Evolutionary conservation across 2,797 vertebrate genomes (phyloP), one percentile per base, ranked within the genome.

Genomic region (Astyanax mexicanus): DNA sequence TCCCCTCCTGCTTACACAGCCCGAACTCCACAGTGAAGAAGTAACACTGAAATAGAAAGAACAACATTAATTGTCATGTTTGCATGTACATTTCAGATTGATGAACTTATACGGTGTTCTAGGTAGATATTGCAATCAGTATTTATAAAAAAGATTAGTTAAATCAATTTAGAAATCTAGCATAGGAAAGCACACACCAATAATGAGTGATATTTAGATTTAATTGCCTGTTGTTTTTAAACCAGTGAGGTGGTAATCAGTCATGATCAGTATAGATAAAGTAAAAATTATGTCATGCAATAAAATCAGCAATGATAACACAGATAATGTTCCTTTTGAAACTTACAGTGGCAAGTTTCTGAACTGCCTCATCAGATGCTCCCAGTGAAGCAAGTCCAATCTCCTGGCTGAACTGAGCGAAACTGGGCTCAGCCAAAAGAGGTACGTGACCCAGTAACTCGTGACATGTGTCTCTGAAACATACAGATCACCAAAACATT

Each of bases 1-100:
- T 92, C 27, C 97, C 98, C 51, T 98, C 97, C 85, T 99, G 97
- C 88, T 98, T 99, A 90, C 97, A 99, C 85, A 99, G 89, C 73
- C 98, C 98, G 84, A 99, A 99, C 88, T 99, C 98, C 88, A 99
- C 96, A 0, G 98, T 99, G 79, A 99, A 99, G 91, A 99, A 99
- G 78, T 99, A 99, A 84, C 98, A 99, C 98, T 99, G 89, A 82
- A 79, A 29, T 77, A 17, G 73, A 70, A 23, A 35, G 4, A 0
- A 61, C 11, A 1, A 60, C 40, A 35, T 67, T 47, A 11, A 47
- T 40, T 6, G 61, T 42, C 40, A 29, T 5, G 1, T 69, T 29
- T 69, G 23, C 7, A 62, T 3, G 17, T n/a, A 23, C 29, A 32
- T 32, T 5, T 32, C 38, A 70, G n/a, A 25, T 1, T 32, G 29